Base-by-base conservation (phyloP, 2,113 vertebrate species). In the Guaruba guarouba region DNA sequence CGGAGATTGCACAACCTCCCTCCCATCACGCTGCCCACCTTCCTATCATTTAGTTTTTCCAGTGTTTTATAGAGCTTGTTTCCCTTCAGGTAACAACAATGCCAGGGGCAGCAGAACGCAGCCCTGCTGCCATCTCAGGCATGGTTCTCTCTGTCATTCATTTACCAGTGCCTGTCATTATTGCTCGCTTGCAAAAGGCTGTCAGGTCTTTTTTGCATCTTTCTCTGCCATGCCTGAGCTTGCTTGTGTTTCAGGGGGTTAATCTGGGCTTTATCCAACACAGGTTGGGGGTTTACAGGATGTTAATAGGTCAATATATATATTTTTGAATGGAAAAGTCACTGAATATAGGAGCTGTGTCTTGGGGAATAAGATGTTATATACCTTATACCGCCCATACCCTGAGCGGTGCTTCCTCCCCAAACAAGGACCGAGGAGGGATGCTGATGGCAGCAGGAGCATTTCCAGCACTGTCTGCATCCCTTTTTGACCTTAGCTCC, bases 181-280 rank as follows among this genome's bases (percentile, higher is more conserved):
- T 10, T 5, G 3, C 52, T 73, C 2, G 1, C 59, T 64, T 28
- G 39, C 63, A 61, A 68, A 79, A 41, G 48, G 57, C 68, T 63
- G 83, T 62, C 79, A 69, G 44, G 73, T 68, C 71, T 28, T 66
- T 77, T 95, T 64, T 54, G 61, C 1, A 2, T 52, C 80, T 39
- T 11, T 11, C 33, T 49, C 44, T 1, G 1, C 37, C 0, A 0
- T n/a, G 19, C 67, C 35, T 2, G 7, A 20, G 31, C 57, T 84
- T 4, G 1, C 27, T 17, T 41, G 7, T 13, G 3, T 48, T 73
- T 51, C 1, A 1, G 19, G 31, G 35, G 54, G 27, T 39, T 61
- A 66, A 67, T 17, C 28, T 0, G 2, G 39, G 29, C 22, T n/a
- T 57, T 27, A 51, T 23, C 20, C 46, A 52, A 19, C 54, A 23